These are phyloP conservation scores for Pegea sp. DNA, from an alignment of 23 tunicate genomes.

Conservation along the genomic window DNA sequence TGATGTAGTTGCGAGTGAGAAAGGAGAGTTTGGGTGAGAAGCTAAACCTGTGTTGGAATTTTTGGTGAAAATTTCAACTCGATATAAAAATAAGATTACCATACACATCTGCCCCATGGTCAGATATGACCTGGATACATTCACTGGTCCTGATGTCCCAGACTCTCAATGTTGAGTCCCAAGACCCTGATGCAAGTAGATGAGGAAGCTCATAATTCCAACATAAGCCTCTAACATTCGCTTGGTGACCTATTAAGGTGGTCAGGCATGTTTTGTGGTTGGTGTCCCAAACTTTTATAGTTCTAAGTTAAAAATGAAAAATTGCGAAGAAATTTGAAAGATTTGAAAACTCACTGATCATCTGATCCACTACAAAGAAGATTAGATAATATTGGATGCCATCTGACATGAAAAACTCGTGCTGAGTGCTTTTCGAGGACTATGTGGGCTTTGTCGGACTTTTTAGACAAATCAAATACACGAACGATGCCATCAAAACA, in stretches of 20 bases:
- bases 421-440: conserved; percentile 20
- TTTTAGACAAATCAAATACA: conserved; percentile 24
- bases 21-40: conserved; percentile 56
- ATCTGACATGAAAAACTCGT: conserved; percentile 56
- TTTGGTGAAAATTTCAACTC: not conserved
- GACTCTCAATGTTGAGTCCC: conserved; percentile 59
- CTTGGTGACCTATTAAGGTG: conserved; percentile 36
- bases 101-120: conserved; percentile 83
- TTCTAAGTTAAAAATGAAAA: conserved; percentile 5
- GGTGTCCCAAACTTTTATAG: conserved; percentile 47
- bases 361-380: conserved; percentile 72
- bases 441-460: not conserved
- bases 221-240: conserved; percentile 41
- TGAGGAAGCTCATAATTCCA: conserved; percentile 73
- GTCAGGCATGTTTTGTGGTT: conserved; percentile 20
- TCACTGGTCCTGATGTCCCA: conserved; percentile 59
- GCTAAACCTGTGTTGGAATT: conserved; percentile 17
- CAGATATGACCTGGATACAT: conserved; percentile 38
- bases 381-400: conserved; percentile 62
- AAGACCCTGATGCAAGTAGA: conserved; percentile 62
- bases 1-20: conserved; percentile 54
- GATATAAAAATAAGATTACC: conserved; percentile 8
- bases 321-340: not conserved
- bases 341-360: conserved; percentile 18
- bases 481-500: conserved; percentile 57